A percentile compares a stretch with the other conserved stretches of the same genome.
Conservation (phyloP, 2,797 vertebrate species). For the Characodon lateralis region DNA sequence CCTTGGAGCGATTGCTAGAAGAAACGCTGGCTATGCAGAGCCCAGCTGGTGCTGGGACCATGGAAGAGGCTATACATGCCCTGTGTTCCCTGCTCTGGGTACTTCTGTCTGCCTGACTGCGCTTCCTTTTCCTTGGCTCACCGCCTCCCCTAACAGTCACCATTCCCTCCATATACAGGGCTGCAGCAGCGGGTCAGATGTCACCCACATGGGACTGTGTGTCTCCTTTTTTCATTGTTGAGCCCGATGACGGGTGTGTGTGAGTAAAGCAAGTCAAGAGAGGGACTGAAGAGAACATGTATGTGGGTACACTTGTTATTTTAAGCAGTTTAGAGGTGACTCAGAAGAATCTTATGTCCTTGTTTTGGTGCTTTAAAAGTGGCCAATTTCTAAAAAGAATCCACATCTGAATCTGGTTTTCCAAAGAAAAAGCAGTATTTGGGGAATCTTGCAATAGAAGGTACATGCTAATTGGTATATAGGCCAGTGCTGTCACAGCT, state of each 20-base stretch:
- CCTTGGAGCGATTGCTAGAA: conserved; percentile 3
- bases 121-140: conserved; percentile 16
- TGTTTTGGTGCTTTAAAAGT: conserved; percentile 52
- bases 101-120: conserved; percentile 59
- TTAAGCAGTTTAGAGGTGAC: conserved; percentile 43
- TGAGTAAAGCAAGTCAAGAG: conserved; percentile 35
- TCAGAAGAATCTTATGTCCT: conserved; percentile 40
- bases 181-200: conserved; percentile 66
- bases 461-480: conserved; percentile 78
- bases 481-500: conserved; percentile 66
- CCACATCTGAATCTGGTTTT: conserved; percentile 53
- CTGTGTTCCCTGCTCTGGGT: conserved; percentile 56
- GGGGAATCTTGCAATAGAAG: conserved; percentile 61
- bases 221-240: conserved; percentile 68
- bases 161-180: conserved; percentile 44
- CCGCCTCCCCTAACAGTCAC: conserved; percentile 17
- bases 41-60: conserved; percentile 47
- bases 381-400: conserved; percentile 46
- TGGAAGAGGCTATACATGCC: conserved; percentile 34
- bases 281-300: conserved; percentile 27
- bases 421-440: conserved; percentile 35
- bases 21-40: conserved; percentile 24
- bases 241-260: conserved; percentile 46
- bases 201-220: conserved; percentile 64
- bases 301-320: conserved; percentile 38